phyloP scores from a whole-genome alignment of 2,888 invertebrate species.

The Stenoptilia bipunctidactyla region DNA sequence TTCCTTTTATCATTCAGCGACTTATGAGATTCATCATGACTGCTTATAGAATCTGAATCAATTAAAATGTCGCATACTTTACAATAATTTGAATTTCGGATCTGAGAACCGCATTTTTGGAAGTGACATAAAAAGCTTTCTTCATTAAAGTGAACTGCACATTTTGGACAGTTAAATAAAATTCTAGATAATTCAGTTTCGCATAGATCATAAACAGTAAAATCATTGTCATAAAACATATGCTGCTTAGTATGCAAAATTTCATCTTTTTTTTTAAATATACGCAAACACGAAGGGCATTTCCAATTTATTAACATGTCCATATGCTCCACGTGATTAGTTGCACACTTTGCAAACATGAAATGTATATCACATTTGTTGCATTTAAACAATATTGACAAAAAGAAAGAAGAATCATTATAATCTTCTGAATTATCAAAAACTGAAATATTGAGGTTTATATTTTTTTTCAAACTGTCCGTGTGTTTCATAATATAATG shows the following conservation, averaged over 20 bases:
- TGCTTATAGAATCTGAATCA: slow-evolving; percentile 21
- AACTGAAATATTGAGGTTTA: too few species aligned
- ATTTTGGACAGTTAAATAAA: slow-evolving; percentile 38
- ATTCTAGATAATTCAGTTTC: slow-evolving; percentile 20
- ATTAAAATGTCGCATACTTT: slow-evolving; percentile 37
- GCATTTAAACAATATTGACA: slow-evolving; percentile 39
- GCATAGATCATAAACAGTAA: slow-evolving; percentile 26
- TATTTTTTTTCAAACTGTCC: too few species aligned
- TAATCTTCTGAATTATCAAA: slow-evolving; percentile 3
- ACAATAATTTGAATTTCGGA: slow-evolving; percentile 29
- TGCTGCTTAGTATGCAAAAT: slow-evolving; percentile 38
- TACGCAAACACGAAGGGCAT: slow-evolving; percentile 30
- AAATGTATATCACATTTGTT: slow-evolving; percentile 39
- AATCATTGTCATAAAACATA: slow-evolving; percentile 19
- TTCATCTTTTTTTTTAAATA: slow-evolving; percentile 36
- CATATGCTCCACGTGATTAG: slow-evolving; percentile 32
- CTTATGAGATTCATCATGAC: slow-evolving; percentile 24
- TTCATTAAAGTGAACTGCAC: slow-evolving; percentile 37
- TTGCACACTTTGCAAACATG: slow-evolving; percentile 29
- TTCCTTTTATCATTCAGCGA: slow-evolving; percentile 13
- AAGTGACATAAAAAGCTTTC: slow-evolving; percentile 28
- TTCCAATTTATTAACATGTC: slow-evolving; percentile 35
- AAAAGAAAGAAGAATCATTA: slow-evolving; percentile 18
- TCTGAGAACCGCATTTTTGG: slow-evolving; percentile 24
- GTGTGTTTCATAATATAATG: too few species aligned